Base-by-base conservation (phyloP, 2,113 vertebrate species). In the Lepisosteus oculatus region DNA sequence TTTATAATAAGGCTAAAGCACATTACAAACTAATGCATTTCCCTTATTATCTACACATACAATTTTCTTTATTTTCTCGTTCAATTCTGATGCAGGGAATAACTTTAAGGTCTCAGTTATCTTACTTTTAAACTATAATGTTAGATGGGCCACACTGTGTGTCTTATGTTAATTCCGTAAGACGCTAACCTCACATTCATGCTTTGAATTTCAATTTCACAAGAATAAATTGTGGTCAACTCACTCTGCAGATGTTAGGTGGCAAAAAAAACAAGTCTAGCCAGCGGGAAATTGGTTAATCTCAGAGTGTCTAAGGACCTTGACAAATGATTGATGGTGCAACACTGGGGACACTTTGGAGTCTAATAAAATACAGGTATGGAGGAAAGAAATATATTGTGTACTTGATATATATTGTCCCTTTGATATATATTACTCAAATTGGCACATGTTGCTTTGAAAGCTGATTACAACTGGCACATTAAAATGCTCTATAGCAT, bases 211-310 rank as follows among this genome's bases (percentile, higher is more conserved):
- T 41, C 45, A 56, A 56, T 65, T 72, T 69, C 71, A 68, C 71
- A 12, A 54, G 42, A 77, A 62, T 63, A 63, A 74, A 64, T 70
- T 65, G 64, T 41, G 62, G 2, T 14, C 55, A 62, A 76, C 6
- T 14, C 69, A 68, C 76, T 78, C 65, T 61, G 65, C 81, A 83
- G 79, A 83, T 81, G 81, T 75, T 69, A 9, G 55, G 63, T 8
- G 14, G 73, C 65, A 69, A 63, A 65, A 69, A 45, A 62, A 68
- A 61, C 45, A 65, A 65, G 72, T 63, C 67, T 61, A n/a, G 43
- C 62, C 43, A 56, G 42, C 59, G 77, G 79, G 73, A 78, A 77
- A 71, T 63, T 8, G 62, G 65, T 44, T 15, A 69, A 63, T 76
- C 59, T 8, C 43, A 43, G 71, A 54, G 55, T 68, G 45, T 72